phyloP scores from a whole-genome alignment of 2,113 vertebrate species.

The Pelvicachromis taeniatus region DNA sequence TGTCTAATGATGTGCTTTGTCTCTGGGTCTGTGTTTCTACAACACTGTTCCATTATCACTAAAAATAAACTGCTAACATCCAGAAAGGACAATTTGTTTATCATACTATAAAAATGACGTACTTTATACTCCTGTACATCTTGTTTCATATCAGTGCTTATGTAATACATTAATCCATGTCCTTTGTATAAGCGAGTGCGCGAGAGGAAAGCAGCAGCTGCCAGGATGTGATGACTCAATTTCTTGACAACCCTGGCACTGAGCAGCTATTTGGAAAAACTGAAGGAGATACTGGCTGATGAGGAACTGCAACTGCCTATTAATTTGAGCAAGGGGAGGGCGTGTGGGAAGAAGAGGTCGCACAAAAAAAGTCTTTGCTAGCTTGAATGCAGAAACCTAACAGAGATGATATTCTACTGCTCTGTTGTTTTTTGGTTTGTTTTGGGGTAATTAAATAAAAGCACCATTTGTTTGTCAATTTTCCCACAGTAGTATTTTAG shows the following conservation, averaged over 20 bases:
- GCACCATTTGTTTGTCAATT: neutral
- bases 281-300: slow-evolving; percentile 56
- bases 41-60: neutral
- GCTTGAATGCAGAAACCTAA: neutral
- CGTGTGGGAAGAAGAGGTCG: neutral
- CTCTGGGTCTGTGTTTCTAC: neutral
- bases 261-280: slow-evolving; percentile 63
- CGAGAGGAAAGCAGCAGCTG: slow-evolving; percentile 43
- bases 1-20: neutral
- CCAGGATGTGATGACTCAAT: slow-evolving; percentile 70
- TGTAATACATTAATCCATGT: slow-evolving; percentile 8
- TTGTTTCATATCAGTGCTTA: neutral
- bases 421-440: neutral
- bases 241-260: slow-evolving; percentile 65
- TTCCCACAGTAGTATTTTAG: neutral
- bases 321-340: slow-evolving; percentile 54
- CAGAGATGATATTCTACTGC: neutral
- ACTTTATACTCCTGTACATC: neutral
- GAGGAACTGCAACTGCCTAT: slow-evolving; percentile 63
- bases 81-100: neutral
- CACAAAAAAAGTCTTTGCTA: neutral
- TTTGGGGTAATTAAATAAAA: neutral
- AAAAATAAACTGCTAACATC: neutral
- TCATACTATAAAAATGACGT: neutral
- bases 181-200: neutral